Base-by-base conservation (phyloP, 2,797 vertebrate species). In the Alosa sapidissima region DNA sequence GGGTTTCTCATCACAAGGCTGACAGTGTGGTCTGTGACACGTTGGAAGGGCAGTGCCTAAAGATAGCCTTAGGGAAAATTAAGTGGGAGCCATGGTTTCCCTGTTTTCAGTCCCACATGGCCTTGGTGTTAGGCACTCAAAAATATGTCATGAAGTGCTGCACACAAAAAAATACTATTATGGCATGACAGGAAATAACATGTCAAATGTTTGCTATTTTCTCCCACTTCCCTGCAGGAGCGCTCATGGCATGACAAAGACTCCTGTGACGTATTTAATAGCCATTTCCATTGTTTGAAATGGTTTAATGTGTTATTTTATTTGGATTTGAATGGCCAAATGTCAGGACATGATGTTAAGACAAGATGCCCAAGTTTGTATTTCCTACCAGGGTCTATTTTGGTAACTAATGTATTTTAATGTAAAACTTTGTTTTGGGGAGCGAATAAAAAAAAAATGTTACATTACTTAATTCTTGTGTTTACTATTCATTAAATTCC, bases 251-350 rank as follows among this genome's bases (percentile, higher is more conserved):
- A 78, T 47, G 19, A 9, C 72, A 78, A 21, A 47, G 65, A 19
- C 36, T 47, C 19, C 5, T 78, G 72, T 78, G 72, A 45, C 72
- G 14, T 78, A 47, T 78, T 78, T 78, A 47, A 78, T 78, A 78
- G 72, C 72, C 41, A 78, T 78, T 78, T 78, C 41, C 72, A 78
- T 75, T 47, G 72, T 78, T 78, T 78, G 72, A 78, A 78, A 78
- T 78, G 72, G 72, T 78, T 78, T 47, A 41, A 72, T 72, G 41
- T 78, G 19, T 7, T 9, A 21, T 45, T 78, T 78, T 78, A 47
- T 47, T 78, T 47, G 72, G 14, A 0, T 78, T 16, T 47, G 41
- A 47, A 45, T 21, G 72, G 14, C 33, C 5, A 36, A 78, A 78
- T 78, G 72, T 62, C 21, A 78, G 72, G 14, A 78, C 45, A 78